A percentile compares a stretch with the other conserved stretches of the same genome.
phyloP scores from a whole-genome alignment of 2,888 invertebrate genomes.

The Epinotia demarniana region DNA sequence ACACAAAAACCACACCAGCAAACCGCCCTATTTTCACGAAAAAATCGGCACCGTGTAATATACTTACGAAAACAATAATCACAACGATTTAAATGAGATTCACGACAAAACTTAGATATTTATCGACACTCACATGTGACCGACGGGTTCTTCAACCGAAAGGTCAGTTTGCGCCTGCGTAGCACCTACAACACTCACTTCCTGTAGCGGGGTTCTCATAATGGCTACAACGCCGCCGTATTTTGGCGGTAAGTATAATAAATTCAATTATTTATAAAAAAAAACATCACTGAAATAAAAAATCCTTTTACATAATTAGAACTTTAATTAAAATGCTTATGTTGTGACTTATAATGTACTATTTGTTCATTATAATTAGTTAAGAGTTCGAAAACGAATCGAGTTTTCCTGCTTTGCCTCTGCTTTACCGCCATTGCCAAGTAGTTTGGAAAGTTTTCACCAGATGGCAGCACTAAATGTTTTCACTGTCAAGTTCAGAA shows the following conservation, averaged over 20 bases:
- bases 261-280: conserved; percentile 43
- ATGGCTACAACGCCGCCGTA: conserved; percentile 67
- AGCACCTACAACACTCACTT: conserved; percentile 85
- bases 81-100: conserved; percentile 74
- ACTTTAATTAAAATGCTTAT: background rate
- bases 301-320: background rate
- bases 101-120: conserved; percentile 83
- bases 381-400: conserved; percentile 19
- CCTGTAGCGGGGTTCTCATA: conserved; percentile 83
- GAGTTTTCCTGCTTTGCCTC: conserved; percentile 28
- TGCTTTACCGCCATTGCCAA: conserved; percentile 51
- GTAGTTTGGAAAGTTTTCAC: background rate
- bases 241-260: conserved; percentile 70
- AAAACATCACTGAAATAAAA: background rate
- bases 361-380: background rate
- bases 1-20: conserved; percentile 76
- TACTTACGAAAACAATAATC: conserved; percentile 81
- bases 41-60: conserved; percentile 76
- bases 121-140: conserved; percentile 94
- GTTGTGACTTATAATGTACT: background rate
- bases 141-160: conserved; percentile 95
- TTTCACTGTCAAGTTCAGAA: conserved; percentile 39
- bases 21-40: conserved; percentile 69
- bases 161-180: conserved; percentile 90
- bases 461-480: conserved; percentile 50